phyloP scores from a whole-genome alignment of 92 coral and sea anemone genomes.

The Parazoanthus darwini region DNA sequence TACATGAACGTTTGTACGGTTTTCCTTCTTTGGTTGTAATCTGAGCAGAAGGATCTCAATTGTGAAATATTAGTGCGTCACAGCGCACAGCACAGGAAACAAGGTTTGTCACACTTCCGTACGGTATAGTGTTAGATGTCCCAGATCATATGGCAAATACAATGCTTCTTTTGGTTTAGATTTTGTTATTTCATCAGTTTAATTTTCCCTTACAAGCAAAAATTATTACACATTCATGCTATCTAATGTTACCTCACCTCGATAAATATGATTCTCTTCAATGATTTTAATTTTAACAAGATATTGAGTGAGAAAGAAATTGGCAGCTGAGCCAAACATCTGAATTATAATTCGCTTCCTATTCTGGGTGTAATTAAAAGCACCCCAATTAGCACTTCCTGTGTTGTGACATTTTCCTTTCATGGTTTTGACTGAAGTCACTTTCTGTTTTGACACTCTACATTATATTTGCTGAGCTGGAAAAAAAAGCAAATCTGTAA shows the following conservation, averaged over 20 bases:
- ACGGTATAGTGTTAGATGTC: too few relatives aligned
- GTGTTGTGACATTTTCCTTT: neutral
- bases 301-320: neutral
- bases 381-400: neutral
- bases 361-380: neutral
- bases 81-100: too few relatives aligned
- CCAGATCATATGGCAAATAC: too few relatives aligned
- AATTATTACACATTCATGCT: neutral
- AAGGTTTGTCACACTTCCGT: too few relatives aligned
- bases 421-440: neutral
- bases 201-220: too few relatives aligned
- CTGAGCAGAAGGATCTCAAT: too few relatives aligned
- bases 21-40: too few relatives aligned
- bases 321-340: neutral
- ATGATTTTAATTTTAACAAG: neutral
- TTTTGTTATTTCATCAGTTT: too few relatives aligned
- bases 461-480: neutral
- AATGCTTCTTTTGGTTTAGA: too few relatives aligned
- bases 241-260: neutral
- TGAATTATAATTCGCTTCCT: neutral
- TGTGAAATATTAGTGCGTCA: too few relatives aligned
- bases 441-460: conserved; percentile 22
- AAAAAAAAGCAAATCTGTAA: neutral
- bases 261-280: neutral
- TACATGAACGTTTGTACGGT: too few relatives aligned